Evolutionary conservation across 2,888 invertebrate species (phyloP).

Genomic region (Dolichopus griseipennis): DNA sequence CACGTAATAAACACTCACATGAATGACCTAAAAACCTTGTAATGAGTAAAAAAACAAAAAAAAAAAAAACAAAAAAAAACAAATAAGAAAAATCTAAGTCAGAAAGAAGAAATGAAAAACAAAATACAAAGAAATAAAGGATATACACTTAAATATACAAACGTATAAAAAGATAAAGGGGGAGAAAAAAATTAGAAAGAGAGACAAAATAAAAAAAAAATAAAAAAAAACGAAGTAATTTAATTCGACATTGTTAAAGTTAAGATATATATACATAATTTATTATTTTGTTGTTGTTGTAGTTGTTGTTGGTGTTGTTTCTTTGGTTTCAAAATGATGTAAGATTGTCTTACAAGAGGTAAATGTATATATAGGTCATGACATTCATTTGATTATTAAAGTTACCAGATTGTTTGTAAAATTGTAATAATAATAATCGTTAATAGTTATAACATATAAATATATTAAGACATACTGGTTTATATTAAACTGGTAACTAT

Average conservation of each 20-base stretch:
- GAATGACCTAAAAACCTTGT: slow-evolving; percentile 1
- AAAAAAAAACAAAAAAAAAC: neutral
- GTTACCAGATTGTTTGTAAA: no score
- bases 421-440: no score
- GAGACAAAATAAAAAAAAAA: no score
- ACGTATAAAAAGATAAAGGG: neutral
- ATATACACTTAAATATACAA: no score
- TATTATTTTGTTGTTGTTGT: neutral
- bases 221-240: neutral
- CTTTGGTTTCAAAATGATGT: neutral
- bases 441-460: no score
- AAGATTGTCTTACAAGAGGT: neutral
- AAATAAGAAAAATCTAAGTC: neutral
- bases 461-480: no score
- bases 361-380: no score
- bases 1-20: slow-evolving; percentile 1
- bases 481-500: no score
- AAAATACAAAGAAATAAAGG: neutral
- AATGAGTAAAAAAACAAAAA: neutral
- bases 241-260: neutral
- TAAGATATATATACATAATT: neutral
- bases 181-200: neutral
- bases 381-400: no score
- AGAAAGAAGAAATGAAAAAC: neutral
- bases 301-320: no score